These are phyloP conservation scores for Hydrozoanthus tunicans DNA, from an alignment of 64 coral and sea anemone genomes.

Conservation along the genomic window DNA sequence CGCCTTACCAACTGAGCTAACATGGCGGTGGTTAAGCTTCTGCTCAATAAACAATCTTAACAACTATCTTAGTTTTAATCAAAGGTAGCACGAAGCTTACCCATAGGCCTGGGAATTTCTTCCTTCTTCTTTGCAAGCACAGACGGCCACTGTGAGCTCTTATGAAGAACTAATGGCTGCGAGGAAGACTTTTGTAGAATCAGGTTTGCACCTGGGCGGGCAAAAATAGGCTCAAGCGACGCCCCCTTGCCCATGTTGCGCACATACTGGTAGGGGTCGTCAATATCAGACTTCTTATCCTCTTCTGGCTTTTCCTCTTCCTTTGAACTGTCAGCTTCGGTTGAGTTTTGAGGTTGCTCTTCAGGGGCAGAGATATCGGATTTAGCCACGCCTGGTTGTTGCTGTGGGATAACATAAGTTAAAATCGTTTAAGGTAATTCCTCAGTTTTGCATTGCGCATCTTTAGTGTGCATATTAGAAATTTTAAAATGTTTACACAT, in stretches of 20 bases:
- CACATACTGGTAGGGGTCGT: slow-evolving; percentile 89
- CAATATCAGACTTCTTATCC: slow-evolving; percentile 74
- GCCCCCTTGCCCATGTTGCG: slow-evolving; percentile 84
- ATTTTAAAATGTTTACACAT: too few relatives aligned
- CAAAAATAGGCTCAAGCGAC: slow-evolving; percentile 80
- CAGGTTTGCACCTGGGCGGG: slow-evolving; percentile 70
- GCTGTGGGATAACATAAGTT: neutral
- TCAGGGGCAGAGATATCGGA: slow-evolving; percentile 27
- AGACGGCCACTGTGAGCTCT: slow-evolving; percentile 75
- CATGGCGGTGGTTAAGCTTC: too few relatives aligned
- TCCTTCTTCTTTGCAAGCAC: slow-evolving; percentile 81
- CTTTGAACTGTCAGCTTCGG: neutral
- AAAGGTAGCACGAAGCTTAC: neutral
- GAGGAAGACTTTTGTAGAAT: slow-evolving; percentile 57
- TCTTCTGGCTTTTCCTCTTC: slow-evolving; percentile 51
- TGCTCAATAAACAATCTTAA: neutral
- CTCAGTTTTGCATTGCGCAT: too few relatives aligned
- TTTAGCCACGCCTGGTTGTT: slow-evolving; percentile 31
- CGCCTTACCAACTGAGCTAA: too few relatives aligned
- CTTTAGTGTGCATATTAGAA: too few relatives aligned
- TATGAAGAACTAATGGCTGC: slow-evolving; percentile 76
- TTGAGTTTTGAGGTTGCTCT: slow-evolving; percentile 28
- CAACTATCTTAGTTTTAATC: neutral
- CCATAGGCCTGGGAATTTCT: slow-evolving; percentile 70
- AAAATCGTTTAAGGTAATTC: neutral